Conservation (phyloP, 2,113 vertebrate species). For the Datnioides undecimradiatus region DNA sequence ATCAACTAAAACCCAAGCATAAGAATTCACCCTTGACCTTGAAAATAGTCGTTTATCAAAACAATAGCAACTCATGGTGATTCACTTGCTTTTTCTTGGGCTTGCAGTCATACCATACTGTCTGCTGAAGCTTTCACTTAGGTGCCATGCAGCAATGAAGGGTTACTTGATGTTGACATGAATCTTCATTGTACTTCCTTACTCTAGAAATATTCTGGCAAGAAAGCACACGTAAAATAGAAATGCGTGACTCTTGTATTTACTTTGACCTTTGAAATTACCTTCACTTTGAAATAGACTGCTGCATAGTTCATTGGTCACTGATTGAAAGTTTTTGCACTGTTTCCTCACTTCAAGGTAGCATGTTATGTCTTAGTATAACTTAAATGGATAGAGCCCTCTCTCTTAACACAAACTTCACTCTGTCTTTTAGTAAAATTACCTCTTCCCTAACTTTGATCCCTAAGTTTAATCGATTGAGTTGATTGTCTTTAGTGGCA, state of each 20-base stretch:
- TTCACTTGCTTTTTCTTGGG: not conserved
- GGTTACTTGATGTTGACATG: not conserved
- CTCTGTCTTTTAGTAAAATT: not conserved
- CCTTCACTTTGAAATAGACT: not conserved
- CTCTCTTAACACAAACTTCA: not conserved
- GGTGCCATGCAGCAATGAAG: not conserved
- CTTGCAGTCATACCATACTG: not conserved
- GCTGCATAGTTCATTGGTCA: not conserved
- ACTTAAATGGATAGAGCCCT: not conserved
- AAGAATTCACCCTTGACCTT: not conserved
- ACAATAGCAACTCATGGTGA: not conserved
- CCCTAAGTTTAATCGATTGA: too few relatives aligned
- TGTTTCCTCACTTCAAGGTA: conserved; percentile 18
- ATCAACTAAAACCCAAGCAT: too few relatives aligned
- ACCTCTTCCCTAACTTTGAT: not conserved
- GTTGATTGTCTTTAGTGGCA: not conserved
- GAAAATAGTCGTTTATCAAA: not conserved
- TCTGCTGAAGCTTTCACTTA: not conserved
- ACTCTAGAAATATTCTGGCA: not conserved
- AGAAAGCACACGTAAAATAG: not conserved
- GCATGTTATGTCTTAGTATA: not conserved
- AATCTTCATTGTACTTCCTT: too few relatives aligned
- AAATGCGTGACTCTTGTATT: not conserved
- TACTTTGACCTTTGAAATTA: not conserved
- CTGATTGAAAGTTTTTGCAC: not conserved